phyloP scores from a whole-genome alignment of 2,888 invertebrate species.

The Parnassius glacialis region DNA sequence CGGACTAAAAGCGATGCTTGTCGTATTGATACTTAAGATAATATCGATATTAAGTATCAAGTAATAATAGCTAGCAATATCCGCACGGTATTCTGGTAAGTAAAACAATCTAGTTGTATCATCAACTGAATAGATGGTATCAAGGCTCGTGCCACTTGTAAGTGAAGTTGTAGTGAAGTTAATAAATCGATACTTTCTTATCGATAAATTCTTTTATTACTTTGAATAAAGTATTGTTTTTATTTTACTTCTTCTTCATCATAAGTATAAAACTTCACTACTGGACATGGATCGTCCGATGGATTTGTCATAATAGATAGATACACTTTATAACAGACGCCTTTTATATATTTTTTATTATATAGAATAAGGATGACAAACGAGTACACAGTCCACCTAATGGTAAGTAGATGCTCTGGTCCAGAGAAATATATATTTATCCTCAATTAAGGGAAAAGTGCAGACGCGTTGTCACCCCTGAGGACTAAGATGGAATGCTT shows the following conservation, averaged over 20 bases:
- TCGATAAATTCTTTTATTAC: constrained; percentile 20
- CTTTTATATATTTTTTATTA: no score
- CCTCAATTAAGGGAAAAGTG: no score
- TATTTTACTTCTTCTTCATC: background rate
- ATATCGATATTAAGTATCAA: constrained; percentile 35
- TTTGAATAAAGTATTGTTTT: constrained; percentile 7
- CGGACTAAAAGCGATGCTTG: constrained; percentile 40
- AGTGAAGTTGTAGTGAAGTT: constrained; percentile 54
- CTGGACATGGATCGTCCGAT: no score
- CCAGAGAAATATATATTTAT: no score
- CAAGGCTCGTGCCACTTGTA: constrained; percentile 77
- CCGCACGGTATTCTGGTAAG: constrained; percentile 61
- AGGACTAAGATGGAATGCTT: no score
- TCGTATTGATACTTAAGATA: constrained; percentile 58
- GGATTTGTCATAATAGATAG: no score
- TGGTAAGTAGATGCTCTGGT: no score
- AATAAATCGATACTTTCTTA: constrained; percentile 38
- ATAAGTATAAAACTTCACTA: no score
- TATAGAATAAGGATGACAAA: no score
- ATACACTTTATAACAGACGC: no score
- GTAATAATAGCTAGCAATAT: constrained; percentile 51
- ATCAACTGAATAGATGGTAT: constrained; percentile 71
- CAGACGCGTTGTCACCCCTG: no score
- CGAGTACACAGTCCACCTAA: no score
- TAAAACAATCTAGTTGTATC: constrained; percentile 77